Percentiles rank a stretch among this genome's conserved stretches.
phyloP scores from a whole-genome alignment of 1,140 invertebrate species.

The Chrysomallon squamiferum region DNA sequence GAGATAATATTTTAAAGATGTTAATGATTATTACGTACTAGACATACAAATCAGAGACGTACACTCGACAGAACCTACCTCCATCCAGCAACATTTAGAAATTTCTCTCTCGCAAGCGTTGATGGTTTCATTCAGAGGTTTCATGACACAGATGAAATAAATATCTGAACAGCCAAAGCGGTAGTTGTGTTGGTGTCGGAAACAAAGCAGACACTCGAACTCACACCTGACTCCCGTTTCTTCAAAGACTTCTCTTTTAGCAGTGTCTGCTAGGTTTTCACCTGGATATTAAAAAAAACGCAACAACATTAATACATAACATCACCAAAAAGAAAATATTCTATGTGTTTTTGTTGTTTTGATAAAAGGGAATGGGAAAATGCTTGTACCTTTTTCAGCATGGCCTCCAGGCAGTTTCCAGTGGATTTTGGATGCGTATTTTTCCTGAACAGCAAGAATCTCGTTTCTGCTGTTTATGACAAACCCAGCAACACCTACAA shows the following conservation, averaged over 20 bases:
- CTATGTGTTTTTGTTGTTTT: no score
- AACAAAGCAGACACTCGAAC: constrained; percentile 78
- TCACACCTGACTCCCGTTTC: constrained; percentile 83
- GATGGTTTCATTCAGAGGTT: constrained; percentile 70
- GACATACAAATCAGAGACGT: no score
- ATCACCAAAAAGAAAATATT: no score
- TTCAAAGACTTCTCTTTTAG: constrained; percentile 84
- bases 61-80: no score
- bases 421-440: constrained; percentile 62
- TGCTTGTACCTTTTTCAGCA: constrained; percentile 83
- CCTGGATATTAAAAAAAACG: constrained; percentile 67
- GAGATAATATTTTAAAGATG: no score
- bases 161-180: constrained; percentile 85
- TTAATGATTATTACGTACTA: no score
- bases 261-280: constrained; percentile 81
- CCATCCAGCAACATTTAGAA: constrained; percentile 79
- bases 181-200: constrained; percentile 74
- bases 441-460: constrained; percentile 82
- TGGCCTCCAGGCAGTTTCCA: constrained; percentile 95
- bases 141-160: constrained; percentile 79
- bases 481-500: constrained; percentile 78
- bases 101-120: constrained; percentile 78
- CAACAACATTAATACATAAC: neutral
- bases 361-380: no score
- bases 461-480: constrained; percentile 79